These are phyloP conservation scores for Nautilus pompilius DNA, from an alignment of 1,140 invertebrate species.

Conservation along the genomic window DNA sequence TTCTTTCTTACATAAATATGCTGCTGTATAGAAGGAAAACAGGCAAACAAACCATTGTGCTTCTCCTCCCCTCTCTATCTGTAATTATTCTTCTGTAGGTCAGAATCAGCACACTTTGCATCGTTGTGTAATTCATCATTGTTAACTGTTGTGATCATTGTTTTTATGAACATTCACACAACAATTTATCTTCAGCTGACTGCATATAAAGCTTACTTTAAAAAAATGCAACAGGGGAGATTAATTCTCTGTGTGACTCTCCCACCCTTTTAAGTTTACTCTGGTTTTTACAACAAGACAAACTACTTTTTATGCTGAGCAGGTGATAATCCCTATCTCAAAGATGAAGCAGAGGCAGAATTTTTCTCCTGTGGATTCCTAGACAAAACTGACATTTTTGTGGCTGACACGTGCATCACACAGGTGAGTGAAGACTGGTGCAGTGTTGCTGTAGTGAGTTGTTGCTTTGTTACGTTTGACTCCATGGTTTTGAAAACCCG, in stretches of 20 bases:
- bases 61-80: no score
- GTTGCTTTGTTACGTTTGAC: background rate
- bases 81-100: no score
- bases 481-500: background rate
- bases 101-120: no score
- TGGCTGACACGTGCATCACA: slow-evolving; percentile 18
- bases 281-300: background rate
- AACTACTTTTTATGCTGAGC: background rate
- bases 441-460: background rate
- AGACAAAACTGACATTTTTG: slow-evolving; percentile 22
- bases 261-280: background rate
- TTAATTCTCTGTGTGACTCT: background rate
- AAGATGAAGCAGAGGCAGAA: slow-evolving; percentile 8
- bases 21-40: no score
- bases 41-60: no score
- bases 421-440: no score
- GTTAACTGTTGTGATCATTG: no score
- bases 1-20: no score
- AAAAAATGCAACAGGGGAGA: background rate
- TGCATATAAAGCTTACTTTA: no score
- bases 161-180: no score
- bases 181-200: no score
- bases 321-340: slow-evolving; percentile 14
- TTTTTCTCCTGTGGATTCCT: slow-evolving; percentile 25
- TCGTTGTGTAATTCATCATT: no score